These are phyloP conservation scores for Raphicerus campestris DNA, from an alignment of 2,113 vertebrate genomes.

Conservation along the genomic window DNA sequence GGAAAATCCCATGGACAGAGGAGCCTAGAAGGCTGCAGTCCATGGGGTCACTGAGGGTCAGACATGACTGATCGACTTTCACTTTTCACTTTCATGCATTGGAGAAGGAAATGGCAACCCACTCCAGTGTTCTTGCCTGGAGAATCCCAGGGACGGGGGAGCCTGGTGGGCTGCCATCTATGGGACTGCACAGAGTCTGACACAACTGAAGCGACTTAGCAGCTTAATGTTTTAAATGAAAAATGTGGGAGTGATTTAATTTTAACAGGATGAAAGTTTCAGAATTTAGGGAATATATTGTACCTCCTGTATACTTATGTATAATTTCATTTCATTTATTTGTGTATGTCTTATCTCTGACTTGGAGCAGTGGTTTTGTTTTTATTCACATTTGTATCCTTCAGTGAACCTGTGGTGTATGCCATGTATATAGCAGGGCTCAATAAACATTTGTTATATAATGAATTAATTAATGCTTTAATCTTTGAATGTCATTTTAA, in stretches of 20 bases:
- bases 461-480: constrained; percentile 21
- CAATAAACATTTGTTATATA: constrained; percentile 19
- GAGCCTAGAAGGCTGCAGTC: no score
- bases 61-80: no score
- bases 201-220: no score
- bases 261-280: constrained; percentile 36
- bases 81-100: no score
- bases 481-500: constrained; percentile 30
- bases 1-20: no score
- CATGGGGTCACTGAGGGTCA: no score
- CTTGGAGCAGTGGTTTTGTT: not conserved
- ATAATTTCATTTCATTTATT: constrained; percentile 15
- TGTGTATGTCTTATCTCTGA: not conserved
- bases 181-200: no score
- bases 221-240: not conserved
- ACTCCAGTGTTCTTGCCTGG: no score
- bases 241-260: constrained; percentile 27
- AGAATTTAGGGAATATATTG: not conserved
- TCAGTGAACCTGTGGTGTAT: not conserved
- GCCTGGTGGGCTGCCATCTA: no score
- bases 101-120: no score
- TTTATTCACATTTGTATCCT: not conserved
- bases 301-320: not conserved
- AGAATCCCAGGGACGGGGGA: no score
- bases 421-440: not conserved